A percentile compares a stretch with the other conserved stretches of the same genome.
phyloP scores from a whole-genome alignment of 2,797 vertebrate species.

The Coregonus sp. region DNA sequence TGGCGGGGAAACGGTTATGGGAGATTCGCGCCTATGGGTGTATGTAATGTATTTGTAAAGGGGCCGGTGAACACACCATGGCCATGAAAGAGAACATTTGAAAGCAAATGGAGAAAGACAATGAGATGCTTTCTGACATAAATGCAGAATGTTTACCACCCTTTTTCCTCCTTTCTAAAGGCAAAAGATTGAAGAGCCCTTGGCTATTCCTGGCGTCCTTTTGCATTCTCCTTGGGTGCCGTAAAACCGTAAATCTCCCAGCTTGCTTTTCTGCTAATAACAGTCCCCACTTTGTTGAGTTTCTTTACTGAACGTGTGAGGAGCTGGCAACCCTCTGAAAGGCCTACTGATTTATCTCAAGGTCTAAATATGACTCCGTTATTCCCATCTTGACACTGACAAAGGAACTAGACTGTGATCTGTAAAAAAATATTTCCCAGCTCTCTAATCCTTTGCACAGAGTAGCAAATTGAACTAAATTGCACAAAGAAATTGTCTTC shows the following conservation, averaged over 20 bases:
- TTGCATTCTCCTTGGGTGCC: conserved; percentile 71
- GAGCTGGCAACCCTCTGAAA: conserved; percentile 64
- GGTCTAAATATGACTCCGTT: conserved; percentile 15
- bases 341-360: conserved; percentile 45
- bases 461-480: neutral
- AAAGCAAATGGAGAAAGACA: conserved; percentile 42
- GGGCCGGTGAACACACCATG: conserved; percentile 35
- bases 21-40: conserved; percentile 23
- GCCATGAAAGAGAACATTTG: conserved; percentile 43
- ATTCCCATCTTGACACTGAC: neutral
- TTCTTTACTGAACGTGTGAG: conserved; percentile 61
- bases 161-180: conserved; percentile 53
- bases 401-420: neutral
- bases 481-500: neutral
- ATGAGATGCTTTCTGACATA: conserved; percentile 63
- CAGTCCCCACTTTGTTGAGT: conserved; percentile 52
- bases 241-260: conserved; percentile 81
- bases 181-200: conserved; percentile 75
- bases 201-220: conserved; percentile 67
- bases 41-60: neutral
- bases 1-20: conserved; percentile 13
- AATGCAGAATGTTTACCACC: conserved; percentile 58
- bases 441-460: too few species aligned
- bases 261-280: conserved; percentile 61
- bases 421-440: neutral